A percentile compares a stretch with the other conserved stretches of the same genome.
These are phyloP conservation scores for Chaenogobius annularis DNA, from an alignment of 2,113 vertebrate genomes.

Conservation along the genomic window DNA sequence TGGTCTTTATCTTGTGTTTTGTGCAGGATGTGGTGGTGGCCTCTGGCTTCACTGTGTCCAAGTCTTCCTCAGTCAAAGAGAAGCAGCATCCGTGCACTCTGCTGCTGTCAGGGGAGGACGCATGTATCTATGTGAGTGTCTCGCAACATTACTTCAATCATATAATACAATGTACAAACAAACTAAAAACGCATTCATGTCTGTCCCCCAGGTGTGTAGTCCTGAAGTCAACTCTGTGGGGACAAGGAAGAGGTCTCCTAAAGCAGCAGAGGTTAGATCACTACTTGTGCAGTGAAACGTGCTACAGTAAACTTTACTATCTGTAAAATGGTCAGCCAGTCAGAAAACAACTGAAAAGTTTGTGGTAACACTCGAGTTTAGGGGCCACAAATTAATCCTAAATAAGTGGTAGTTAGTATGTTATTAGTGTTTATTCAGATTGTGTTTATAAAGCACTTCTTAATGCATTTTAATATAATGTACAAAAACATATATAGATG, in stretches of 20 bases:
- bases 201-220: background rate
- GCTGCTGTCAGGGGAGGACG: constrained; percentile 59
- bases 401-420: too few species aligned
- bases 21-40: constrained; percentile 67
- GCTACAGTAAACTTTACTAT: background rate
- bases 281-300: background rate
- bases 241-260: background rate
- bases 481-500: too few species aligned
- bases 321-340: too few species aligned
- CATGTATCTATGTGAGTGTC: constrained; percentile 68
- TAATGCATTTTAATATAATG: too few species aligned
- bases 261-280: background rate
- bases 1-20: constrained; percentile 17
- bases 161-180: background rate
- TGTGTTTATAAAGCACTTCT: too few species aligned
- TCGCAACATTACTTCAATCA: background rate
- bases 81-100: constrained; percentile 70
- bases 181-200: background rate
- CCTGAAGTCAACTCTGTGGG: background rate
- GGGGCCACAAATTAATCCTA: too few species aligned
- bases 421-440: too few species aligned
- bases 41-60: constrained; percentile 67
- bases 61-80: constrained; percentile 70
- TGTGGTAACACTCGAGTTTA: too few species aligned
- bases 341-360: too few species aligned